phyloP scores from a whole-genome alignment of 2,113 vertebrate genomes.

The Archilochus colubris region DNA sequence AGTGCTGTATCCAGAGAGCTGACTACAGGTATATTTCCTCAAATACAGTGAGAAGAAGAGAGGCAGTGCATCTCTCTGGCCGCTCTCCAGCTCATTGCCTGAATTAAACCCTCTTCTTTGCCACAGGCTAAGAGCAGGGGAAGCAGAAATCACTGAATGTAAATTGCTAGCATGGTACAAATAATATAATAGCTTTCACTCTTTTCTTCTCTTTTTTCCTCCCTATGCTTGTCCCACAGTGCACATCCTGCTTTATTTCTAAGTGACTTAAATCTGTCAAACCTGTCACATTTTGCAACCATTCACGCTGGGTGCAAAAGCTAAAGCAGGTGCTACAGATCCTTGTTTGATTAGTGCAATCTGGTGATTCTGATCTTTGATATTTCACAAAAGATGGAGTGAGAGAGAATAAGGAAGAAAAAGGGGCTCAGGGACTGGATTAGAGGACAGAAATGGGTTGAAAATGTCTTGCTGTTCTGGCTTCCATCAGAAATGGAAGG shows the following conservation, averaged over 20 bases:
- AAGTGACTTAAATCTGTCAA: slow-evolving; percentile 4
- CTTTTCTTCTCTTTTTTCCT: background rate
- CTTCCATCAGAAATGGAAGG: background rate
- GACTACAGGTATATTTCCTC: background rate
- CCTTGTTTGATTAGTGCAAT: slow-evolving; percentile 1
- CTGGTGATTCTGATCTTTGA: slow-evolving; percentile 4
- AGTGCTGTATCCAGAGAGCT: too few relatives aligned
- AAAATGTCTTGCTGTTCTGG: background rate
- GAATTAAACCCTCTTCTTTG: background rate
- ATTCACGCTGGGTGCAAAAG: background rate
- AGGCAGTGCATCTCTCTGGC: background rate
- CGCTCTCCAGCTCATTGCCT: accelerated
- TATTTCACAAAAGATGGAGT: background rate
- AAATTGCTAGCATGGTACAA: background rate
- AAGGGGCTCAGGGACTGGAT: background rate
- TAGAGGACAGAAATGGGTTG: background rate
- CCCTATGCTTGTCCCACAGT: background rate
- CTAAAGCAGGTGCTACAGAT: slow-evolving; percentile 30
- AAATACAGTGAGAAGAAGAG: accelerated
- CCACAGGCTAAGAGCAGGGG: background rate
- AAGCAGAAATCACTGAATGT: background rate
- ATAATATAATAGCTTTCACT: background rate
- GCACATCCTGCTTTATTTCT: background rate
- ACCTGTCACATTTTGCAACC: background rate
- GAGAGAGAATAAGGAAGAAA: background rate